Evolutionary conservation across 2,888 invertebrate genomes (phyloP).

Genomic region (Drosophila colorata): DNA sequence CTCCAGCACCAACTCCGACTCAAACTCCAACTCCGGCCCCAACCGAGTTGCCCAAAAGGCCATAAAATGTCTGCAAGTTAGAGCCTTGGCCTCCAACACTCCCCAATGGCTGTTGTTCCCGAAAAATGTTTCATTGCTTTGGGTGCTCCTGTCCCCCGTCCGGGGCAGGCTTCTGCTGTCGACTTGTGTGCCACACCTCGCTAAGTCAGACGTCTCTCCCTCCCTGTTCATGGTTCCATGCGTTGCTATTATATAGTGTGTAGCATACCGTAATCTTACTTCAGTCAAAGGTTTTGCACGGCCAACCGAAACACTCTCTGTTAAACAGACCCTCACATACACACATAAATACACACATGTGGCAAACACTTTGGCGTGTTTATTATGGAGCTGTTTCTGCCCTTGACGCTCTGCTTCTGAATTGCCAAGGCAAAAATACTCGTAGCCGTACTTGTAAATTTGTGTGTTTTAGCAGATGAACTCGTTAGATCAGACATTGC

Average conservation of each 20-base stretch:
- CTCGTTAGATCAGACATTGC: conserved; percentile 46
- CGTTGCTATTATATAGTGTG: conserved; percentile 63
- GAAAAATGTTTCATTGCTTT: conserved; percentile 79
- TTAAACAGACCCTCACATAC: conserved; percentile 17
- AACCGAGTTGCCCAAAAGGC: conserved; percentile 61
- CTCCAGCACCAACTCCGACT: neutral
- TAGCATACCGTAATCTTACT: conserved; percentile 78
- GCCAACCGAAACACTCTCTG: conserved; percentile 52
- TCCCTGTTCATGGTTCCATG: conserved; percentile 61
- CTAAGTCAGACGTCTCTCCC: conserved; percentile 32
- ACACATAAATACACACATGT: conserved; percentile 23
- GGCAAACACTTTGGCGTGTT: conserved; percentile 70
- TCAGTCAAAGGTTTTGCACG: conserved; percentile 75
- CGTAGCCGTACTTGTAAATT: conserved; percentile 14
- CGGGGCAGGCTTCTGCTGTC: conserved; percentile 33
- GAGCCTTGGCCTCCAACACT: conserved; percentile 40
- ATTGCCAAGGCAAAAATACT: conserved; percentile 8
- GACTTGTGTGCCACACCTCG: conserved; percentile 51
- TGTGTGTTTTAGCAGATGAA: conserved; percentile 34
- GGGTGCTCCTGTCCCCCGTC: conserved; percentile 28
- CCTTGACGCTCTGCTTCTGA: conserved; percentile 24
- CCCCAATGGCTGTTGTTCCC: conserved; percentile 56
- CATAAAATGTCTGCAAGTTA: conserved; percentile 81
- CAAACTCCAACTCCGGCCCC: conserved; percentile 10
- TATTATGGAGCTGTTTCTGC: conserved; percentile 62